Conservation (phyloP, 2,113 vertebrate genomes). For the Dipodomys stephensi region DNA sequence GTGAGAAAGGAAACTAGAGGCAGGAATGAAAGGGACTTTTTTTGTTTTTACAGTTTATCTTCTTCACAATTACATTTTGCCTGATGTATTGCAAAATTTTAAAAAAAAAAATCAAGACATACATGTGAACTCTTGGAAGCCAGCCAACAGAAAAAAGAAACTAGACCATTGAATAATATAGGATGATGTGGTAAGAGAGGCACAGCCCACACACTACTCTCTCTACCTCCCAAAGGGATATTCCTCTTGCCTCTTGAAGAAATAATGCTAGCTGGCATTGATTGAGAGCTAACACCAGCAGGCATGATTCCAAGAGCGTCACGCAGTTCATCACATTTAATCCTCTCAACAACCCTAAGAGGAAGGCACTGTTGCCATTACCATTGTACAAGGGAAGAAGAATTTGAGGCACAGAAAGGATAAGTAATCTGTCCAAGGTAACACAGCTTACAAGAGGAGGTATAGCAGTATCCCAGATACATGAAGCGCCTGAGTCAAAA, state of each 20-base stretch:
- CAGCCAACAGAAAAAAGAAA: background rate
- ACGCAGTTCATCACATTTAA: background rate
- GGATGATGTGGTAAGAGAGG: background rate
- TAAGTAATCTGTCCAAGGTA: conserved; percentile 35
- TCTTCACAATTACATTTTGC: conserved; percentile 30
- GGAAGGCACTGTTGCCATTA: background rate
- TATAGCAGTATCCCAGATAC: background rate
- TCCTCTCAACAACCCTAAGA: background rate
- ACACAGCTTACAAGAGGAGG: conserved; percentile 9
- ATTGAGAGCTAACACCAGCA: background rate
- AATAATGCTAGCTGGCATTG: background rate
- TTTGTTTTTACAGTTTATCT: background rate
- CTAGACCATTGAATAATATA: background rate
- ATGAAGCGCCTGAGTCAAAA: background rate
- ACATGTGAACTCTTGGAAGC: background rate
- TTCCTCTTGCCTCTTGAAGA: background rate
- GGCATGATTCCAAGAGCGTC: background rate
- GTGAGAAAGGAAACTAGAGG: background rate
- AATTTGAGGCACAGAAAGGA: background rate
- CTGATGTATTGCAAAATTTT: background rate
- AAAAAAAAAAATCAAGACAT: background rate
- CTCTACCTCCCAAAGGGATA: background rate
- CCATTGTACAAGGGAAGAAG: background rate
- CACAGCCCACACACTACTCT: background rate
- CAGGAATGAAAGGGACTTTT: background rate